Evolutionary conservation across 2,888 invertebrate genomes (phyloP).

Genomic region (Caenorhabditis panamensis): DNA sequence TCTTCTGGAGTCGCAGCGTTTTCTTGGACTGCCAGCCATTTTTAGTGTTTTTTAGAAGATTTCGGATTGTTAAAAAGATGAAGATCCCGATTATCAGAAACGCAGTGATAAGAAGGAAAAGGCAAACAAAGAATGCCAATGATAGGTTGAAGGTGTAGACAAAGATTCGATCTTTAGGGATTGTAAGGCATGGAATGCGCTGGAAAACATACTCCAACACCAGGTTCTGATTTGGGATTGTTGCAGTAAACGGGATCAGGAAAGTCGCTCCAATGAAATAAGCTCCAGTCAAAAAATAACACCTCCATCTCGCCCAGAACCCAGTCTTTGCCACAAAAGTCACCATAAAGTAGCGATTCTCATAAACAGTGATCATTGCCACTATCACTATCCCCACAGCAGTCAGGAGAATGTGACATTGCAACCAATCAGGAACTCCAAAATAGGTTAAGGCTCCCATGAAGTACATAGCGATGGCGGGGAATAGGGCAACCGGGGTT

Average conservation of each 20-base stretch:
- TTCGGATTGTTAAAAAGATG: not conserved
- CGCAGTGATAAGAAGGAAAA: not conserved
- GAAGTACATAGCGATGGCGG: not conserved
- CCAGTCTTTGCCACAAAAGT: not conserved
- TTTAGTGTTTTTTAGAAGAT: not conserved
- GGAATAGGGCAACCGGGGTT: not conserved
- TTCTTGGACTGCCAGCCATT: not conserved
- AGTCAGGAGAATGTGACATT: not conserved
- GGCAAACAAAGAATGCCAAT: not conserved
- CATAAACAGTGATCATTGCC: not conserved
- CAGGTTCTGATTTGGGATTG: not conserved
- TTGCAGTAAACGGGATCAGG: not conserved
- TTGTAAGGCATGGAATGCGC: not conserved
- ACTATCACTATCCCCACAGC: not conserved
- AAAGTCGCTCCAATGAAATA: not conserved
- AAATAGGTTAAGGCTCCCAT: not conserved
- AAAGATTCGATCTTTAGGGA: not conserved
- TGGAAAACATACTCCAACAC: too few relatives aligned
- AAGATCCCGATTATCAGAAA: not conserved
- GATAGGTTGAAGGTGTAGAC: conserved; percentile 7
- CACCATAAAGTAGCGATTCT: not conserved
- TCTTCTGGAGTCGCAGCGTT: not conserved
- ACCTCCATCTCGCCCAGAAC: not conserved
- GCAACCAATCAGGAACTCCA: not conserved
- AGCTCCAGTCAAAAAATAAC: not conserved